Evolutionary conservation across 2,797 vertebrate species (phyloP).

Genomic region (Coreius guichenoti): DNA sequence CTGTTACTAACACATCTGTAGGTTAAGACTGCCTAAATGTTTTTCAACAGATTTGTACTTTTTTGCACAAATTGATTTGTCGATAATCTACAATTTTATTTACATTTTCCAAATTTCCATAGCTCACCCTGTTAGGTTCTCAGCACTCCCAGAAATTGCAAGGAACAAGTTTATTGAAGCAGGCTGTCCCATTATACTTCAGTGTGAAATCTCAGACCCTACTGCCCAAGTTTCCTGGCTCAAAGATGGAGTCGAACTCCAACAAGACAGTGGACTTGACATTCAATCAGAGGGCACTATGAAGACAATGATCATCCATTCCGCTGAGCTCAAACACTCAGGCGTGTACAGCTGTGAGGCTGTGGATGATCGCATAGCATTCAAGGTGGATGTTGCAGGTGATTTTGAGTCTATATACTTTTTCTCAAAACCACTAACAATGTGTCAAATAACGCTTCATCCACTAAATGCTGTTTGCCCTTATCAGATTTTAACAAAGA

Average conservation of each 20-base stretch:
- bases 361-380: constrained; percentile 86
- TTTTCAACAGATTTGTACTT: constrained; percentile 23
- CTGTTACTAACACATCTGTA: constrained; percentile 31
- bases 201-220: constrained; percentile 85
- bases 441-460: constrained; percentile 66
- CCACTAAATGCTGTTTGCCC: constrained; percentile 63
- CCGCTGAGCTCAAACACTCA: constrained; percentile 78
- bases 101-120: constrained; percentile 55
- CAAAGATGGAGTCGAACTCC: constrained; percentile 85
- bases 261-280: constrained; percentile 68
- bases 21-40: constrained; percentile 15
- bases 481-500: constrained; percentile 52
- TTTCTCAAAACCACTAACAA: constrained; percentile 66
- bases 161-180: constrained; percentile 79
- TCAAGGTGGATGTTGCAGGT: constrained; percentile 89
- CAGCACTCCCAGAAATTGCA: constrained; percentile 73
- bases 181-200: constrained; percentile 80
- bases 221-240: constrained; percentile 82
- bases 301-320: constrained; percentile 80
- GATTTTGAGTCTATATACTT: constrained; percentile 68
- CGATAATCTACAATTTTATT: constrained; percentile 19
- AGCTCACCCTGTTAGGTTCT: constrained; percentile 77
- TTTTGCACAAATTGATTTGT: constrained; percentile 19
- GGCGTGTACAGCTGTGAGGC: constrained; percentile 88
- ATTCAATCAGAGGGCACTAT: constrained; percentile 79